Evolutionary conservation across 1,140 invertebrate species (phyloP), one percentile per base, ranked within the genome.

Genomic region (Paramacrobiotus metropolitanus): DNA sequence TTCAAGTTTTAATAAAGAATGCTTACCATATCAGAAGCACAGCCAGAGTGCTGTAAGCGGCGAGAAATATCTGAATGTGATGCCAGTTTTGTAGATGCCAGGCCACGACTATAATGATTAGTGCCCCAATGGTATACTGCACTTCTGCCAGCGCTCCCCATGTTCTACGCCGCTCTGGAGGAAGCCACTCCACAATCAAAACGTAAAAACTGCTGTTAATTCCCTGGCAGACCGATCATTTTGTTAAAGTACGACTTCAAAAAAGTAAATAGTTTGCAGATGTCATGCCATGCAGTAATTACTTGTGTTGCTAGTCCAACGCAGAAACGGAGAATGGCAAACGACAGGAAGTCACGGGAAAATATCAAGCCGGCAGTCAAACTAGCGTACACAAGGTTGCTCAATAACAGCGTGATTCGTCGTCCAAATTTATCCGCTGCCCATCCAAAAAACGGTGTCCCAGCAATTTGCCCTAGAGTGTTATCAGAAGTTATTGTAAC

Each of bases 61-160:
- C 61, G 44, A 64, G 29, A 3, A 64, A 30, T 15, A 59, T 31
- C 62, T 64, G 63, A 2, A 64, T 21, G 29, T 64, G 62, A 1
- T 1, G 30, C 63, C 63, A 64, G 44, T 64, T 64, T n/a, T 40
- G 30, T 18, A 64, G n/a, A 20, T 31, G 21, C 20, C 20, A 64
- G 2, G 63, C 62, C 3, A 64, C 21, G 20, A 64, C 15, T 18
- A 61, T 55, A 9, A 55, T 55, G 15, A 55, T 15, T 9, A 55
- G 48, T 9, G 28, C 48, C 4, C 48, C 48, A 4, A 24, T 20
- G 28, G 48, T 55, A 28, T 55, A 55, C 15, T 15, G 24, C 15
- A 55, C 15, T 24, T 55, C 48, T 15, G 48, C 48, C 15, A 55
- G 15, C 9, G 48, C 48, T 15, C 15, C 48, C 48, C 48, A 55